Percentiles rank a stretch among this genome's conserved stretches.
These are phyloP conservation scores for Pectinophora gossypiella DNA, from an alignment of 1,140 invertebrate species.

Conservation along the genomic window DNA sequence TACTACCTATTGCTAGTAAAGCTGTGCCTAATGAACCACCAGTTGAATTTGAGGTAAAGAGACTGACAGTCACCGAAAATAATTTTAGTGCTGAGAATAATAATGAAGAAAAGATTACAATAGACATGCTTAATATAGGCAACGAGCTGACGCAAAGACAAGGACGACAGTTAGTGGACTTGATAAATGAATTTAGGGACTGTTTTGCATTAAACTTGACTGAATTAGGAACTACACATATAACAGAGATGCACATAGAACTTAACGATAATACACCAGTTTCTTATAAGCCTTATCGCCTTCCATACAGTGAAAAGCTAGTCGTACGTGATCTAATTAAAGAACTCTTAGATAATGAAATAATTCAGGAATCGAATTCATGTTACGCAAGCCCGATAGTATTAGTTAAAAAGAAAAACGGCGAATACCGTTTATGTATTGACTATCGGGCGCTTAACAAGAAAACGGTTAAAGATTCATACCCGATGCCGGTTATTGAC, in stretches of 20 bases:
- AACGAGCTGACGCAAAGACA: too few species aligned
- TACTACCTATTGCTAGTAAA: neutral
- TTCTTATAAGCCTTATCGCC: slow-evolving; percentile 18
- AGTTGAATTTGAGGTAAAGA: too few species aligned
- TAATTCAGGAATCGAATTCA: slow-evolving; percentile 17
- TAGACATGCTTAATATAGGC: too few species aligned
- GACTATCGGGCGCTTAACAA: slow-evolving; percentile 43
- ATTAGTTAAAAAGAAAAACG: slow-evolving; percentile 25
- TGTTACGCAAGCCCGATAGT: slow-evolving; percentile 25
- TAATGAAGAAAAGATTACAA: too few species aligned
- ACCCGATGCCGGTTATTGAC: slow-evolving; percentile 10
- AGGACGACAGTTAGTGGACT: too few species aligned
- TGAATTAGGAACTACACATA: slow-evolving; percentile 17
- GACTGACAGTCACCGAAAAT: too few species aligned
- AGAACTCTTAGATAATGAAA: slow-evolving; percentile 8
- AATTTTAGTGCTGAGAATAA: too few species aligned
- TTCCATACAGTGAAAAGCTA: slow-evolving; percentile 23
- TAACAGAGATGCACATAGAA: slow-evolving; percentile 19
- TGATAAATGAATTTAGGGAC: slow-evolving; percentile 18
- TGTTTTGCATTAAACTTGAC: slow-evolving; percentile 21
- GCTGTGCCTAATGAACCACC: too few species aligned
- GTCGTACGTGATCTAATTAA: slow-evolving; percentile 29
- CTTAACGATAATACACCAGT: slow-evolving; percentile 19
- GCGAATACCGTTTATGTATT: slow-evolving; percentile 22
- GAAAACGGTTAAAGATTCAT: slow-evolving; percentile 17